phyloP scores from a whole-genome alignment of 1,140 invertebrate genomes.

The Cyclina sinensis region DNA sequence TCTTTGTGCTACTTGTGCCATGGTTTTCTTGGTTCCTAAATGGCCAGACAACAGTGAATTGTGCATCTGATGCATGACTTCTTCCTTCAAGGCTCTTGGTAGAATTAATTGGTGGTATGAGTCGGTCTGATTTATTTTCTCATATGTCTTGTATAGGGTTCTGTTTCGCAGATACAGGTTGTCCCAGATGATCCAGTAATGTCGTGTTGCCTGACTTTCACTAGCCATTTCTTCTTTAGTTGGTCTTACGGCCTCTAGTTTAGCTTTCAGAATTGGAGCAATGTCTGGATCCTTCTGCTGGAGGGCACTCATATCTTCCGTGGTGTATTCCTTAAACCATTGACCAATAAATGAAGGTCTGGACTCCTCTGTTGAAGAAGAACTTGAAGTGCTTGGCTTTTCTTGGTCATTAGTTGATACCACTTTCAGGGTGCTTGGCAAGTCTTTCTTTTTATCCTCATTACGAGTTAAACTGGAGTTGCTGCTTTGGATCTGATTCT shows the following conservation, averaged over 20 bases:
- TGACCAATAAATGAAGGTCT: neutral
- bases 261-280: neutral
- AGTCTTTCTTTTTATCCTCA: too few relatives aligned
- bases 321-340: neutral
- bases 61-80: neutral
- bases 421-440: neutral
- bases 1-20: neutral
- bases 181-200: constrained; percentile 11
- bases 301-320: neutral
- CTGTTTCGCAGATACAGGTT: neutral
- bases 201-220: neutral
- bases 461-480: too few relatives aligned
- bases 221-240: neutral
- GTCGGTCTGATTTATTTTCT: neutral
- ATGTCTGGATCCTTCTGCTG: neutral
- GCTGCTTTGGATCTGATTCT: neutral
- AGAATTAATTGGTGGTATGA: neutral
- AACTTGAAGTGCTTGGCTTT: neutral
- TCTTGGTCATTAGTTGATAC: neutral
- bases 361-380: neutral
- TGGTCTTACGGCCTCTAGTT: neutral
- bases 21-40: neutral
- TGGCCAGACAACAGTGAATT: neutral
- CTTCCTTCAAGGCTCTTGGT: neutral
- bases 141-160: neutral